A percentile compares a stretch with the other conserved stretches of the same genome.
phyloP scores from a whole-genome alignment of 1,140 invertebrate genomes.

The Neodiprion fabricii region DNA sequence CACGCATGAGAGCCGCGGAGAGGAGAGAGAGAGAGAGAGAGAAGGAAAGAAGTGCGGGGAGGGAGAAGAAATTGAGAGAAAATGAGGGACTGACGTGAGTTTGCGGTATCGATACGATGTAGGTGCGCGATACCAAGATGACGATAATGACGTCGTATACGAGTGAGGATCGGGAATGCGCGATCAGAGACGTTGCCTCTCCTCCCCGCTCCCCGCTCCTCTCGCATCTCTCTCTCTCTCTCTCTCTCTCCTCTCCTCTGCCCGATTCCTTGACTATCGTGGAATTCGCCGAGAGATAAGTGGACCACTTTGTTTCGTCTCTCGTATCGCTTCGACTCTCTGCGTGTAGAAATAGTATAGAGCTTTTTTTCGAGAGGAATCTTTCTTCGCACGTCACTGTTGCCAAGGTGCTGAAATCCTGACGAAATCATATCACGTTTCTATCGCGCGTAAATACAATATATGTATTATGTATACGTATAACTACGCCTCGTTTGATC shows the following conservation, averaged over 20 bases:
- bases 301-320: constrained; percentile 31
- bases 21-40: constrained; percentile 14
- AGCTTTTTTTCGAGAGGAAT: not conserved
- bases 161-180: too few relatives aligned
- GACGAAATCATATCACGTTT: too few relatives aligned
- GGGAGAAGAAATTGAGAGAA: constrained; percentile 19
- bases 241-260: constrained; percentile 6
- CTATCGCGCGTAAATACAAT: too few relatives aligned
- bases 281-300: not conserved
- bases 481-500: too few relatives aligned
- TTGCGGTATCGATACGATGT: constrained; percentile 33
- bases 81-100: constrained; percentile 32
- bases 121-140: constrained; percentile 29
- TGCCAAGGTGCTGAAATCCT: too few relatives aligned
- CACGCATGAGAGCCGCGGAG: not conserved
- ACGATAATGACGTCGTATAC: not conserved
- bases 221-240: not conserved
- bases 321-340: constrained; percentile 18
- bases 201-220: constrained; percentile 4
- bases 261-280: constrained; percentile 9
- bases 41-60: constrained; percentile 2
- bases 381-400: too few relatives aligned
- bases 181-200: constrained; percentile 9
- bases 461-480: too few relatives aligned
- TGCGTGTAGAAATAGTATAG: not conserved